Percentiles rank a stretch among this genome's conserved stretches.
Conservation (phyloP, 2,113 vertebrate species). For the Pontoporia blainvillei region DNA sequence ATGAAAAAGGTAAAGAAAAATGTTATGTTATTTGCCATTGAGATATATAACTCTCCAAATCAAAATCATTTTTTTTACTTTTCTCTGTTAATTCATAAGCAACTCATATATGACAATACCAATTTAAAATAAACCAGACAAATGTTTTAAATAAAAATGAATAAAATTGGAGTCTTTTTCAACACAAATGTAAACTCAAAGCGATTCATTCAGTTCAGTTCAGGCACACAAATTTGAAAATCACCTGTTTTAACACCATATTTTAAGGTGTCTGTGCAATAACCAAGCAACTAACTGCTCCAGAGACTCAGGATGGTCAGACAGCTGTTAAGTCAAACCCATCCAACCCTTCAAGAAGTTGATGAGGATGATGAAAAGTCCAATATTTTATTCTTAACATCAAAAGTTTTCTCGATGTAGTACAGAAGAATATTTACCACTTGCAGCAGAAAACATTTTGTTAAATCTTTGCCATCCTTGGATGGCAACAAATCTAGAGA, state of each 20-base stretch:
- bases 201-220: not conserved
- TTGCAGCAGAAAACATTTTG: slow-evolving; percentile 76
- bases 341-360: slow-evolving; percentile 80
- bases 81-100: not conserved
- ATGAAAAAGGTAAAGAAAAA: not conserved
- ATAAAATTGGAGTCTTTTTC: not conserved
- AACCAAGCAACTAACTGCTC: slow-evolving; percentile 79
- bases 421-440: slow-evolving; percentile 76
- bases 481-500: slow-evolving; percentile 76
- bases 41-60: not conserved
- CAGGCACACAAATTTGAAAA: not conserved
- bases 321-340: slow-evolving; percentile 78
- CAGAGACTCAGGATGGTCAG: slow-evolving; percentile 74
- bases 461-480: slow-evolving; percentile 68
- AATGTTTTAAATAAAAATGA: not conserved
- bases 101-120: not conserved
- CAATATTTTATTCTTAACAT: slow-evolving; percentile 78
- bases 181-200: not conserved
- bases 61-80: not conserved
- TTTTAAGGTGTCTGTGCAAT: slow-evolving; percentile 81
- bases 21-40: not conserved
- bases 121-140: not conserved
- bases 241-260: slow-evolving; percentile 81
- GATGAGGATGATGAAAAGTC: slow-evolving; percentile 82
- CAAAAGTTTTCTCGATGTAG: slow-evolving; percentile 76